Conservation (phyloP, 2,888 invertebrate genomes). For the Dione juno region DNA sequence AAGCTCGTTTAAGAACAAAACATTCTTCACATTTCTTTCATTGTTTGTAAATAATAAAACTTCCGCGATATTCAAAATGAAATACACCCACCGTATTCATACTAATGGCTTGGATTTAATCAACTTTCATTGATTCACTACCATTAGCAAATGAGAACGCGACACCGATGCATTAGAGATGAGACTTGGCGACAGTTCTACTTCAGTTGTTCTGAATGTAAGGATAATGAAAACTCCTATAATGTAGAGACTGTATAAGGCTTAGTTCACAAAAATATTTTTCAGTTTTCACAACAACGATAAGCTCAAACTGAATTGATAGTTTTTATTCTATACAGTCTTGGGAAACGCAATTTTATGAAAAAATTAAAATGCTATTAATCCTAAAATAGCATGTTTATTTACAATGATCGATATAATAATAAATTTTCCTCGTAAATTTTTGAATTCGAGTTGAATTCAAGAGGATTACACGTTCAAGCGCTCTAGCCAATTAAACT, state of each 20-base stretch:
- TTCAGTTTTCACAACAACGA: too few species aligned
- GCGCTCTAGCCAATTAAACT: constrained; percentile 18
- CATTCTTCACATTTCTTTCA: not conserved
- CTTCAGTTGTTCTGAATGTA: constrained; percentile 14
- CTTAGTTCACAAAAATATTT: not conserved
- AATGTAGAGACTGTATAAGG: not conserved
- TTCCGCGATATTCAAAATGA: constrained; percentile 18
- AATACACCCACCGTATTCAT: constrained; percentile 3
- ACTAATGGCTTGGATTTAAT: constrained; percentile 24
- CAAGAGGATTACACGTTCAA: constrained; percentile 5
- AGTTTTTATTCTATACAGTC: too few species aligned
- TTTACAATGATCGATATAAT: too few species aligned
- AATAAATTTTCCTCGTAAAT: too few species aligned
- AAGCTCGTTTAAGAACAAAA: not conserved
- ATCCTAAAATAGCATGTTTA: not conserved
- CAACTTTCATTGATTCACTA: constrained; percentile 29
- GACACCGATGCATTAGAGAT: constrained; percentile 34
- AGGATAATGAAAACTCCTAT: constrained; percentile 20
- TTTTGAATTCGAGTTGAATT: not conserved
- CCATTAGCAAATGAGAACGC: constrained; percentile 41
- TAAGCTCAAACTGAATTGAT: too few species aligned
- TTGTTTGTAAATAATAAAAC: constrained; percentile 4
- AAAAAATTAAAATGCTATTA: too few species aligned
- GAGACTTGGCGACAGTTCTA: constrained; percentile 13
- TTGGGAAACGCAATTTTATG: too few species aligned